phyloP scores from a whole-genome alignment of 2,113 vertebrate species.

The Sporophila hypoxantha region DNA sequence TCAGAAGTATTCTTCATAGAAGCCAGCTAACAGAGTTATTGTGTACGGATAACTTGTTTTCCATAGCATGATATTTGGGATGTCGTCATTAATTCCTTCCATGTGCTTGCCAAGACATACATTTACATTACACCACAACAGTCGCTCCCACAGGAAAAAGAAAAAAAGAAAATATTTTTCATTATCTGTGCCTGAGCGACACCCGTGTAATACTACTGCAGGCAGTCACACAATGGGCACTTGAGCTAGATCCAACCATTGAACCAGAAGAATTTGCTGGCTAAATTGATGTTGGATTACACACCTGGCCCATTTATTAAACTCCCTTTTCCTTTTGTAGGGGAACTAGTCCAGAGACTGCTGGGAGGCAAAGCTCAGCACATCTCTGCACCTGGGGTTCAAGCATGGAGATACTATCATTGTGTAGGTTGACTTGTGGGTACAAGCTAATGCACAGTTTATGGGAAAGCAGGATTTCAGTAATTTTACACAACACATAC shows the following conservation, averaged over 20 bases:
- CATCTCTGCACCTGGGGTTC: not conserved
- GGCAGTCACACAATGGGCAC: constrained; percentile 24
- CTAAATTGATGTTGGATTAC: constrained; percentile 42
- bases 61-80: constrained; percentile 2
- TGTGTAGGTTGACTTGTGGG: not conserved
- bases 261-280: constrained; percentile 41
- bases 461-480: not conserved
- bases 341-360: constrained; percentile 13
- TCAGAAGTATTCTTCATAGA: constrained; percentile 17
- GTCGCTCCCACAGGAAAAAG: not conserved
- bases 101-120: not conserved
- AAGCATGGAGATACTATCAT: not conserved
- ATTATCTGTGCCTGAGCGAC: constrained; percentile 40
- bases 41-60: constrained; percentile 15
- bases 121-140: constrained; percentile 11
- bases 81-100: constrained; percentile 11
- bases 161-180: constrained; percentile 29
- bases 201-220: constrained; percentile 32
- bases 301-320: constrained; percentile 33
- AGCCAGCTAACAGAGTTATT: constrained; percentile 33
- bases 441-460: not conserved
- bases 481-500: not conserved
- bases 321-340: not conserved
- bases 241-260: constrained; percentile 52
- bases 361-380: not conserved